Evolutionary conservation across 2,888 invertebrate species (phyloP), one percentile per base, ranked within the genome.

Genomic region (Drosophila testacea): DNA sequence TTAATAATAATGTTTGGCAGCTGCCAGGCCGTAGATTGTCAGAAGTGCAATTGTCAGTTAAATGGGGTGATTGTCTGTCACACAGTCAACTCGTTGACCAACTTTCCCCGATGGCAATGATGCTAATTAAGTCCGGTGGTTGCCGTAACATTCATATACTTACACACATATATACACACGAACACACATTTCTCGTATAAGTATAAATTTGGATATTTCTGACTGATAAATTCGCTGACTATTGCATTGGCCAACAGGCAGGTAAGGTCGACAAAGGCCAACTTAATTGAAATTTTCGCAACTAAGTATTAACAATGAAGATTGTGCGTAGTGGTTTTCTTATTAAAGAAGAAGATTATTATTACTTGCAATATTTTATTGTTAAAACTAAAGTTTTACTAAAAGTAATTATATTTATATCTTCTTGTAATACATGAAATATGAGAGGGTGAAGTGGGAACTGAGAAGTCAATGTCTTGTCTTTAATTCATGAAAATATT

Each of bases 1-100:
- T 72, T 66, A 55, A 70, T 84, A 81, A 84, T 83, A 76, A 70
- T 69, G 66, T 46, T 67, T 68, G 52, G 52, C 67, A 65, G 66
- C 69, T 67, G 71, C 30, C 65, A 47, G 51, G 27, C 52, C 28
- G 66, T 70, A 67, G 78, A 79, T 82, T 70, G 69, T 70, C 69
- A 69, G 71, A 76, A 71, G 88, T 66, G 72, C 82, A 79, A 84
- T 88, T 82, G 82, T 79, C 83, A 75, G 63, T 68, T 64, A 71
- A 62, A 54, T 57, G 67, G 63, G 71, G 39, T 70, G 42, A 69
- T 82, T 75, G 83, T 67, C 77, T 66, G 77, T 64, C 63, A 65
- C 57, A 55, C 46, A 59, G 50, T 54, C 50, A 56, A 54, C 63
- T 54, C 44, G 60, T 13, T 73, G 69, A 54, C 67, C 83, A 68